Evolutionary conservation across 2,113 vertebrate genomes (phyloP).

Genomic region (Motacilla tschutschensis): DNA sequence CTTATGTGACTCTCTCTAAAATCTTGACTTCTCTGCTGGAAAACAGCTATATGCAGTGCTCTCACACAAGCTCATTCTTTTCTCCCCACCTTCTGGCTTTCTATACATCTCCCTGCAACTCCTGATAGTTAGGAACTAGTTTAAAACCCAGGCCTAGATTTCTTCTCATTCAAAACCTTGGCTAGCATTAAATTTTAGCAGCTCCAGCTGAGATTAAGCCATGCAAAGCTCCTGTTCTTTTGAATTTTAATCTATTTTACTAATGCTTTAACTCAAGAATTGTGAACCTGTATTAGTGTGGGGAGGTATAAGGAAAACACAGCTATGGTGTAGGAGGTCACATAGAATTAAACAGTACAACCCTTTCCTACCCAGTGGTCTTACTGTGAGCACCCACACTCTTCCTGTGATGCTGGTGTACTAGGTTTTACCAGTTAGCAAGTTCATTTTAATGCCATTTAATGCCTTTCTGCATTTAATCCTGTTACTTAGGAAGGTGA

Average conservation of each 20-base stretch:
- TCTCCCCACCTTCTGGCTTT: not conserved
- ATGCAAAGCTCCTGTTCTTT: not conserved
- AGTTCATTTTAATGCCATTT: not conserved
- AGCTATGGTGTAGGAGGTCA: not conserved
- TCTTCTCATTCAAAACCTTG: not conserved
- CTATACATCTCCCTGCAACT: not conserved
- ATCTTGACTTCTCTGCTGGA: not conserved
- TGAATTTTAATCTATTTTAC: not conserved
- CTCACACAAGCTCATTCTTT: not conserved
- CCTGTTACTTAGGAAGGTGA: not conserved
- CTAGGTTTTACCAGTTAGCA: not conserved
- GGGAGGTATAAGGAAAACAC: not conserved
- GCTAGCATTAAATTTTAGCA: not conserved
- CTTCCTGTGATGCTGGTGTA: not conserved
- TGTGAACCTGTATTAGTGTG: not conserved
- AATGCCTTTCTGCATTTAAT: not conserved
- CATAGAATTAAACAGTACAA: not conserved
- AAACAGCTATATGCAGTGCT: not conserved
- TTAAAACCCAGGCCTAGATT: not conserved
- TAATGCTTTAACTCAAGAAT: not conserved
- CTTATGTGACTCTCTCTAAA: not conserved
- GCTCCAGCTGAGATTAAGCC: not conserved
- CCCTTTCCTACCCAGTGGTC: not conserved
- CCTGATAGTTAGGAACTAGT: not conserved
- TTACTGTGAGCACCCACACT: not conserved